Base-by-base conservation (phyloP, 2,113 vertebrate genomes). In the Gnathonemus echidnorhynchus region DNA sequence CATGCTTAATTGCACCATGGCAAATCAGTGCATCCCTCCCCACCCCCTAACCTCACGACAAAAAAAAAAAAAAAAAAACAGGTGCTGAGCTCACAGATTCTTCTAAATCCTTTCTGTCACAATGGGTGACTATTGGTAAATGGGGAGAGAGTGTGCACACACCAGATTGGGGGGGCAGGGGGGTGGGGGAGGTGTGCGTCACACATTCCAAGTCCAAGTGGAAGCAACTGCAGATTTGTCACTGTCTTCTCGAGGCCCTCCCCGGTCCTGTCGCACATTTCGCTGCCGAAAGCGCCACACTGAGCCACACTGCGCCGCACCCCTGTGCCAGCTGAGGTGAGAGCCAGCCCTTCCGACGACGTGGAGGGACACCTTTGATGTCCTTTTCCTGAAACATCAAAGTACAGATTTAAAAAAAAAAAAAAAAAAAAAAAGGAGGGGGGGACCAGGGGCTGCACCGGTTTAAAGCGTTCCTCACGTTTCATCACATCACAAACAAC, bases 331-430 rank as follows among this genome's bases (percentile, higher is more conserved):
- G 17, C 50, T 3, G 49, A 52, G 86, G 86, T 53, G 49, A 85
- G 42, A 85, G 86, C 86, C 86, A 53, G 27, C 48, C 50, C 86
- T 27, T 87, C 49, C 50, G 31, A 53, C 50, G 5, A 52, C 50
- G 50, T 11, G 27, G 9, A 87, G 86, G 86, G 86, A 56, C 86
- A 52, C 86, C 86, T 87, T 53, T 52, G 86, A 87, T 87, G 86
- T 52, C 86, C 86, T 56, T 87, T 56, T 87, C 50, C 48, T 50
- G 86, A 87, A 53, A 56, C 86, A 87, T 87, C 86, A 53, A 87
- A 87, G 86, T 19, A 27, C 31, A 87, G 31, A 56, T 53, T 27
- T 35, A 56, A 48, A 77, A 31, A 77, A 15, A 17, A 77, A 5
- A 39, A 5, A 39, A 49, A 49, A 49, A 49, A 49, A 2, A 48